phyloP scores from a whole-genome alignment of 2,888 invertebrate species.

The Drepanosiphum platanoidis region DNA sequence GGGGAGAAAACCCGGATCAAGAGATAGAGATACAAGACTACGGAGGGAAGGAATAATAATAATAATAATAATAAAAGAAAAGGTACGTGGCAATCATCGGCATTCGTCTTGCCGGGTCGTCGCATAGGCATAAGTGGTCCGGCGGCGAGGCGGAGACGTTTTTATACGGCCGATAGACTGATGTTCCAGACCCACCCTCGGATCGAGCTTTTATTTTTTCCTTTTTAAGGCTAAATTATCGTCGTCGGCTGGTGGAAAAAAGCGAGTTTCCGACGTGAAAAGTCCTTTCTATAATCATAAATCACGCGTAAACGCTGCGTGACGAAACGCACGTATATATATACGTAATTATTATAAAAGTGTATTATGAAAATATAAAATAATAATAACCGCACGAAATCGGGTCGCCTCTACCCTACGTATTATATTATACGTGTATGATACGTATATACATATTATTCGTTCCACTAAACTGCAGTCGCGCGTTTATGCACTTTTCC shows the following conservation, averaged over 20 bases:
- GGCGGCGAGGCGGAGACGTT: background rate
- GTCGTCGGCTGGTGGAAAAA: background rate
- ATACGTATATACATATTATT: no score
- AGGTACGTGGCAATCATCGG: conserved; percentile 7
- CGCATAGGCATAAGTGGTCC: background rate
- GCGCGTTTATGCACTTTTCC: background rate
- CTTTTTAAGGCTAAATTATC: conserved; percentile 4
- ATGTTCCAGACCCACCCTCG: background rate
- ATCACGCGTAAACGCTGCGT: conserved; percentile 40
- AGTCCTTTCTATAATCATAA: conserved; percentile 19
- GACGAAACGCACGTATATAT: no score
- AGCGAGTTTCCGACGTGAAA: background rate
- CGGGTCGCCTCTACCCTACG: background rate
- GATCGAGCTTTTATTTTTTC: background rate
- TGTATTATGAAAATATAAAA: conserved; percentile 10
- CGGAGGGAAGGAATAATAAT: background rate
- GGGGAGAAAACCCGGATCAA: background rate
- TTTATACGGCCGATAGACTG: conserved; percentile 4
- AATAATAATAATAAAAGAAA: conserved; percentile 1
- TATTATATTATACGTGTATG: no score
- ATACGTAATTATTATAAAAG: no score
- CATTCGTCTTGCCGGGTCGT: background rate
- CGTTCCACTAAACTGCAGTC: background rate
- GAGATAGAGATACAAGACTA: background rate
- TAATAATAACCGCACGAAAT: background rate